Evolutionary conservation across 2,113 vertebrate genomes (phyloP), one percentile per base, ranked within the genome.

Genomic region (Plestiodon gilberti): DNA sequence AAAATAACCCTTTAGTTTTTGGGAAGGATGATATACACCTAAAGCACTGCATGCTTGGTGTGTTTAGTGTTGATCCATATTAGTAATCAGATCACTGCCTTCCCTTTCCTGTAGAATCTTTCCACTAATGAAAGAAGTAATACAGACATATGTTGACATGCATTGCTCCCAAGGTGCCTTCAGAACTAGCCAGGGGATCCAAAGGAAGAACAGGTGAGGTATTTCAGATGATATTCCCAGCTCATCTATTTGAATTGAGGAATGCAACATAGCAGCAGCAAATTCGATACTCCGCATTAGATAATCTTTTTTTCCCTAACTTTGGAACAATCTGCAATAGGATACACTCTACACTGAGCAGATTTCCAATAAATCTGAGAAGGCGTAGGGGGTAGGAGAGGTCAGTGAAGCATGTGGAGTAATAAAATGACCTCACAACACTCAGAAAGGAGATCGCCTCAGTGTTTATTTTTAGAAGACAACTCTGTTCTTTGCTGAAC

Each of bases 381-480:
- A 91, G 78, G 91, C 87, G 84, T 48, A 91, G 83, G 40, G 61
- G 81, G 88, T 94, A 90, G 91, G 81, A 93, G 18, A 92, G 86
- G 81, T 93, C 89, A 92, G 57, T 93, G 87, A 93, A 89, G 92
- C 86, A 79, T 88, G 77, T 74, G 89, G 83, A 90, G 86, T 85
- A 94, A 92, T 91, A 90, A 70, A 91, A 91, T 91, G 78, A 95
- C 91, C 90, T 92, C 92, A 92, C 43, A 91, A 86, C 61, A 75
- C 69, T 89, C 85, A 92, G 90, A 91, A 94, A 91, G 83, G 88
- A 88, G 87, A 92, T 86, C 74, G 89, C 76, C 86, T 87, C 87
- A 82, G 87, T 93, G 89, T 94, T 95, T 95, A 94, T 95, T 95
- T 95, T 95, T 91, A 93, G 91, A 92, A 78, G 89, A 91, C 82